A percentile compares a stretch with the other conserved stretches of the same genome.
Evolutionary conservation across 2,797 vertebrate species (phyloP).

Genomic region (Naso thynnoides): DNA sequence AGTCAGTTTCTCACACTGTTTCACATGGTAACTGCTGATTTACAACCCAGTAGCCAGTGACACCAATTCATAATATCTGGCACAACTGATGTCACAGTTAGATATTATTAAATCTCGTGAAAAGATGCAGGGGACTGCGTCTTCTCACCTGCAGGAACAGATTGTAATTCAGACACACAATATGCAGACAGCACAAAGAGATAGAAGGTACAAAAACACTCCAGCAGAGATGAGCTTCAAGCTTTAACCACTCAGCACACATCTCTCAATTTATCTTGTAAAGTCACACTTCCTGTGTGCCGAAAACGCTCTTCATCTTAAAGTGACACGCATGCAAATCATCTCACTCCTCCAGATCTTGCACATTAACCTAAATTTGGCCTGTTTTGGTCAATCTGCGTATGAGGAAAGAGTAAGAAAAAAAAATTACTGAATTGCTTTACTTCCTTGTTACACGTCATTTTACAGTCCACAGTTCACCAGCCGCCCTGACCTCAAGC

Average conservation of each 20-base stretch:
- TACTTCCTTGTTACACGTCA: constrained; percentile 37
- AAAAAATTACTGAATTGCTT: not conserved
- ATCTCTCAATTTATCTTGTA: constrained; percentile 38
- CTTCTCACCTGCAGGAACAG: constrained; percentile 22
- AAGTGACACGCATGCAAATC: constrained; percentile 27
- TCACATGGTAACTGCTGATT: constrained; percentile 9
- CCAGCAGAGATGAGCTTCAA: constrained; percentile 27
- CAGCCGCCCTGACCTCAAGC: not conserved
- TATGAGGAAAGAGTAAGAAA: not conserved
- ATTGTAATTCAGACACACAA: constrained; percentile 19
- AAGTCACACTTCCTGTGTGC: constrained; percentile 37
- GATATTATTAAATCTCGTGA: constrained; percentile 35
- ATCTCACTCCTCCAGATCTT: not conserved
- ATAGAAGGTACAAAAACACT: constrained; percentile 8
- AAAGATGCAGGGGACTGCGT: not conserved
- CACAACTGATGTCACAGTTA: constrained; percentile 6
- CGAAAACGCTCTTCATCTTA: constrained; percentile 32
- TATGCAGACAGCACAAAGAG: constrained; percentile 28
- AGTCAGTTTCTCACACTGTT: not conserved
- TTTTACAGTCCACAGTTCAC: constrained; percentile 22
- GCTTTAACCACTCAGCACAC: not conserved
- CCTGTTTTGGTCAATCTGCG: not conserved
- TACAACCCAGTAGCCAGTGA: constrained; percentile 4
- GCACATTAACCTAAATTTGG: not conserved
- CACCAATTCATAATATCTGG: not conserved